These are phyloP conservation scores for Lasiommata megera DNA, from an alignment of 2,888 invertebrate genomes.

Conservation along the genomic window DNA sequence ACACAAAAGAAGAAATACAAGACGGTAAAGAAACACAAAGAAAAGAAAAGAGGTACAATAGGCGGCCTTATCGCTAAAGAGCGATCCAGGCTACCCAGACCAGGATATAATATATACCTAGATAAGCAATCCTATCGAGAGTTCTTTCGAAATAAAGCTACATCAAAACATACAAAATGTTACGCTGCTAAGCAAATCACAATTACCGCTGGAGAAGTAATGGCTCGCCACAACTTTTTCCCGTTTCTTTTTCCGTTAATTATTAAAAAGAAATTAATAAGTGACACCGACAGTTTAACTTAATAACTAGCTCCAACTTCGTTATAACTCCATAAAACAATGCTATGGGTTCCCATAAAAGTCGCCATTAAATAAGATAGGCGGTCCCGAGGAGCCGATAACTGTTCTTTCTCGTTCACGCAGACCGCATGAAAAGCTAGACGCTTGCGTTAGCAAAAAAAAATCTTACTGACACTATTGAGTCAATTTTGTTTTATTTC, in stretches of 20 bases:
- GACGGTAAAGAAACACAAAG: no score
- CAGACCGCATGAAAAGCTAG: slow-evolving; percentile 46
- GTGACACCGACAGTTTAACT: slow-evolving; percentile 11
- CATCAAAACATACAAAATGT: no score
- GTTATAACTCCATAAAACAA: slow-evolving; percentile 41
- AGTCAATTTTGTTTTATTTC: no score
- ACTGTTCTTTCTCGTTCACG: slow-evolving; percentile 50
- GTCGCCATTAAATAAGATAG: slow-evolving; percentile 57
- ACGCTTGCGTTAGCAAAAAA: slow-evolving; percentile 38
- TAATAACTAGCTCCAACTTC: slow-evolving; percentile 25
- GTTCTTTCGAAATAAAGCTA: no score
- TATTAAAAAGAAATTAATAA: slow-evolving; percentile 12
- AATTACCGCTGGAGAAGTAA: background rate
- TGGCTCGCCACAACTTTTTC: slow-evolving; percentile 4
- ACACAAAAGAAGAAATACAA: no score
- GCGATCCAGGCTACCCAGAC: no score
- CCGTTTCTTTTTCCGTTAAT: background rate
- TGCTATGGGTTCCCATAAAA: slow-evolving; percentile 59
- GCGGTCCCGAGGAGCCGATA: slow-evolving; percentile 57
- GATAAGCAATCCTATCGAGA: no score
- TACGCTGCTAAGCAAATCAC: background rate
- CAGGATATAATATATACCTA: no score
- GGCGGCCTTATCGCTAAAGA: no score
- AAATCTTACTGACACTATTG: no score
- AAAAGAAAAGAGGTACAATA: no score